Conservation (phyloP, 1,140 invertebrate species). For the Calycopis cecrops region DNA sequence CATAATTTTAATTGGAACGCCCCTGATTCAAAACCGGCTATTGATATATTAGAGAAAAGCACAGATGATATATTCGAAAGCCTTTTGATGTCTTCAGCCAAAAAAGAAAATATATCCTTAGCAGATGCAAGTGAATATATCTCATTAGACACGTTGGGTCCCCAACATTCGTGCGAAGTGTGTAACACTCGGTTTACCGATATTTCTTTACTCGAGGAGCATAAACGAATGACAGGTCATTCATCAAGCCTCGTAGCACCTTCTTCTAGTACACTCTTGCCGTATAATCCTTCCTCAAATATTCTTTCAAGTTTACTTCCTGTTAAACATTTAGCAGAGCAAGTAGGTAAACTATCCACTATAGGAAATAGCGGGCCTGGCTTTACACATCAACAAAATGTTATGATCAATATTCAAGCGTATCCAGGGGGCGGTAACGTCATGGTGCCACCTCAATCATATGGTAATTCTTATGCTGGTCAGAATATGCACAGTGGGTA, state of each 20-base stretch:
- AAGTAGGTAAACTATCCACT: constrained; percentile 63
- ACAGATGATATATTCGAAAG: constrained; percentile 67
- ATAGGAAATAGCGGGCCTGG: constrained; percentile 42
- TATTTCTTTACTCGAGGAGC: constrained; percentile 59
- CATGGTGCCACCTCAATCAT: constrained; percentile 45
- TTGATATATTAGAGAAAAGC: constrained; percentile 60
- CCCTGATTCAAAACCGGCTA: constrained; percentile 56
- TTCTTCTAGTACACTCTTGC: constrained; percentile 44
- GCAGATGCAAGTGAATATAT: constrained; percentile 66
- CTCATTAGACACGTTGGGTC: constrained; percentile 66
- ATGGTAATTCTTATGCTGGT: constrained; percentile 38
- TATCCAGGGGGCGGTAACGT: constrained; percentile 59
- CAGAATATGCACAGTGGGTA: constrained; percentile 42
- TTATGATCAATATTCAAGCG: constrained; percentile 73
- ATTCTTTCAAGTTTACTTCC: constrained; percentile 59
- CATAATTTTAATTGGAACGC: constrained; percentile 67
- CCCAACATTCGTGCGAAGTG: constrained; percentile 68
- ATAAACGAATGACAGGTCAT: constrained; percentile 60
- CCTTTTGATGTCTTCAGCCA: constrained; percentile 46
- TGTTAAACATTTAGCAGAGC: constrained; percentile 67
- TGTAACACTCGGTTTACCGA: constrained; percentile 68
- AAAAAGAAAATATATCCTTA: constrained; percentile 53
- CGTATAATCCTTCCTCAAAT: constrained; percentile 47
- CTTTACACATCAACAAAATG: constrained; percentile 71
- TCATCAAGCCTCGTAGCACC: constrained; percentile 50